These are phyloP conservation scores for Cliona cf. orientalis DNA, from an alignment of 37 sponge, comb jelly and placozoan genomes.

Conservation along the genomic window DNA sequence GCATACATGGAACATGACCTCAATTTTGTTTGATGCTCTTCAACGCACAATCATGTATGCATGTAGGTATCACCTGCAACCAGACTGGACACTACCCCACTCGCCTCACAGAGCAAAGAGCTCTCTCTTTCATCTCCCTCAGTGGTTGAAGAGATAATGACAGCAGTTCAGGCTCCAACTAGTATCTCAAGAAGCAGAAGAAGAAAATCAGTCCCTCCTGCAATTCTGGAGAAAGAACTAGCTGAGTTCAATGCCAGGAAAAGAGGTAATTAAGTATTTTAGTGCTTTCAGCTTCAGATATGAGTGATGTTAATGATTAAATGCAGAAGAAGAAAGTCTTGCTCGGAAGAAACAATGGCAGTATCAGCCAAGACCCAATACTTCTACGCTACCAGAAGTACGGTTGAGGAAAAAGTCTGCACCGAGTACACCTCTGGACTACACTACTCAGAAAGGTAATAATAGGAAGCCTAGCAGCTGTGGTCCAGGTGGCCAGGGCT, in stretches of 20 bases:
- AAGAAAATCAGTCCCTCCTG: slow-evolving; percentile 23
- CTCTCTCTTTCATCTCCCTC: slow-evolving; percentile 13
- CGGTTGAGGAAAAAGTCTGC: not conserved
- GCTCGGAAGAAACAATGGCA: not conserved
- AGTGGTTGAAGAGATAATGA: not conserved
- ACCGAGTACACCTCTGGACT: not conserved
- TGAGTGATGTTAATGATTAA: too few species aligned
- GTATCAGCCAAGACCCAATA: not conserved
- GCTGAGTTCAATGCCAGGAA: not conserved
- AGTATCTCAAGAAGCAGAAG: not conserved
- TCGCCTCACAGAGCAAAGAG: not conserved
- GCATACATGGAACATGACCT: too few species aligned
- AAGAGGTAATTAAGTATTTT: not conserved
- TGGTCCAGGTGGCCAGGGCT: too few species aligned
- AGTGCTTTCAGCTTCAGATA: not conserved
- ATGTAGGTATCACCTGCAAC: too few species aligned
- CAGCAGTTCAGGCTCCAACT: not conserved
- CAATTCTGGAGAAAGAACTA: not conserved
- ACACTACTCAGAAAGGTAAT: too few species aligned
- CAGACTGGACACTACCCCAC: too few species aligned
- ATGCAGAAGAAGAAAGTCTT: too few species aligned
- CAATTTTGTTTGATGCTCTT: too few species aligned
- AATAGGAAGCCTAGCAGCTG: too few species aligned
- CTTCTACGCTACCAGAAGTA: not conserved
- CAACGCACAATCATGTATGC: too few species aligned